A percentile compares a stretch with the other conserved stretches of the same genome.
Evolutionary conservation across 2,888 invertebrate genomes (phyloP).

Genomic region (Tipula lateralis): DNA sequence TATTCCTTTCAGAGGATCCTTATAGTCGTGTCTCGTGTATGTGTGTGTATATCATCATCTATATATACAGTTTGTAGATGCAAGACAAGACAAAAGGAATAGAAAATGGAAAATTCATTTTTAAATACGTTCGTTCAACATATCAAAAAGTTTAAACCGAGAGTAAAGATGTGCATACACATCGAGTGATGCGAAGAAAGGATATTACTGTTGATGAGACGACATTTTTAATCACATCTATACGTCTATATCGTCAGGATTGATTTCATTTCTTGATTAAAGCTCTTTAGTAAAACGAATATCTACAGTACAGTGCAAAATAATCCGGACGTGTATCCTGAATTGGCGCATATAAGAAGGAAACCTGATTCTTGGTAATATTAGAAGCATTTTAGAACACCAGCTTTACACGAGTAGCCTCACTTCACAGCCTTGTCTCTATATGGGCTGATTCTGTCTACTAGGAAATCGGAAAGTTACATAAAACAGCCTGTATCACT

Average conservation of each 20-base stretch:
- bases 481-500: too few relatives aligned
- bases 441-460: too few relatives aligned
- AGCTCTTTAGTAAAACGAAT: background rate
- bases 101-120: background rate
- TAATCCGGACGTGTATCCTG: too few relatives aligned
- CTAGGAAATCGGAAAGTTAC: too few relatives aligned
- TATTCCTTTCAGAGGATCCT: background rate
- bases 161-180: background rate
- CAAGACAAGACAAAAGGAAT: background rate
- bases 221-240: background rate
- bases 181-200: background rate
- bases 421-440: too few relatives aligned
- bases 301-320: too few relatives aligned
- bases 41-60: background rate
- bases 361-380: too few relatives aligned
- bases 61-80: background rate
- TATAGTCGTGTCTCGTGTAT: too few relatives aligned
- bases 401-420: too few relatives aligned
- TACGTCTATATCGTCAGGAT: background rate
- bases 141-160: background rate
- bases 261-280: constrained; percentile 15
- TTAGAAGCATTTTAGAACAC: too few relatives aligned
- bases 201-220: background rate
- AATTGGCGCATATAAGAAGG: too few relatives aligned
- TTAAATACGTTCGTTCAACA: background rate